A percentile compares a stretch with the other conserved stretches of the same genome.
Evolutionary conservation across 2,888 invertebrate species (phyloP).

Genomic region (Drosophila emarginata): DNA sequence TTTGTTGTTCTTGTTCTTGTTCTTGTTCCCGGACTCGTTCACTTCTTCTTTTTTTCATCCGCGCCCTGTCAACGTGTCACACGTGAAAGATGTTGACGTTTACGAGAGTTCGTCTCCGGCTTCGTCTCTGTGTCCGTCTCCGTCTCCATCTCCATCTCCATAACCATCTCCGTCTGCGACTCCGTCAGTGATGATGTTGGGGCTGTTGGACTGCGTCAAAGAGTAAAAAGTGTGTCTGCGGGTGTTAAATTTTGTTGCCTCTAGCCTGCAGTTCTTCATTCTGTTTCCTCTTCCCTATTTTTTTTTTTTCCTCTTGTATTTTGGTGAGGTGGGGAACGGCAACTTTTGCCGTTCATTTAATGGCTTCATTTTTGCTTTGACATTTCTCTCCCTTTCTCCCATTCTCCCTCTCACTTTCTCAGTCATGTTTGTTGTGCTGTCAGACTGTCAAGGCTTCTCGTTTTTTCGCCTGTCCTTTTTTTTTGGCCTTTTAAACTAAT

Average conservation of each 20-base stretch:
- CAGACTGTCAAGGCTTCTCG: conserved; percentile 60
- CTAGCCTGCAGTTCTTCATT: conserved; percentile 44
- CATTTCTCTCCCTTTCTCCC: conserved; percentile 60
- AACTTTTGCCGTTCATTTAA: conserved; percentile 76
- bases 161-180: conserved; percentile 18
- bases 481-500: conserved; percentile 74
- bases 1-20: not conserved
- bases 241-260: conserved; percentile 70
- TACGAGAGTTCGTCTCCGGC: conserved; percentile 45
- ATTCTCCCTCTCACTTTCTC: not conserved
- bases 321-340: conserved; percentile 27
- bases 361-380: conserved; percentile 77
- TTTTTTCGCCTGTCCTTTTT: conserved; percentile 13
- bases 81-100: conserved; percentile 71
- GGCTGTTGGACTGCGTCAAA: conserved; percentile 47
- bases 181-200: conserved; percentile 49
- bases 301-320: conserved; percentile 23
- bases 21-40: not conserved
- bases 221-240: conserved; percentile 52
- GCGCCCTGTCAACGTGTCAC: conserved; percentile 34
- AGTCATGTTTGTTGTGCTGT: conserved; percentile 67
- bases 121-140: conserved; percentile 3
- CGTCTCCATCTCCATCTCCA: conserved; percentile 3
- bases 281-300: conserved; percentile 35
- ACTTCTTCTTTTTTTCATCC: conserved; percentile 17